A percentile compares a stretch with the other conserved stretches of the same genome.
Evolutionary conservation across 1,140 invertebrate genomes (phyloP).

Genomic region (Pinna nobilis): DNA sequence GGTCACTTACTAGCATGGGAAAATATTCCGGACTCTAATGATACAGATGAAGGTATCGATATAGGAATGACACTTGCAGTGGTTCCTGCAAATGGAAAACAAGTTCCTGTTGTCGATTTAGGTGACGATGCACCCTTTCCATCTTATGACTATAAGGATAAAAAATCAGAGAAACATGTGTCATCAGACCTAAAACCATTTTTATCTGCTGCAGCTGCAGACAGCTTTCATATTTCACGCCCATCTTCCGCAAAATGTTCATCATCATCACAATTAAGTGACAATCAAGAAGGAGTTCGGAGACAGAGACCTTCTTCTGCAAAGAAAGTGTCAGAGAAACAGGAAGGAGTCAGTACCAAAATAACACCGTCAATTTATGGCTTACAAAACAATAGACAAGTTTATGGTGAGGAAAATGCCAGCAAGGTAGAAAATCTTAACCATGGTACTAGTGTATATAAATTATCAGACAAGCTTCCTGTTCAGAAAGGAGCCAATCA

Average conservation of each 20-base stretch:
- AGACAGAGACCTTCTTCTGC: no score
- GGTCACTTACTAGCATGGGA: neutral
- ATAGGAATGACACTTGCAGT: slow-evolving; percentile 25
- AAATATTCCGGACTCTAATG: neutral
- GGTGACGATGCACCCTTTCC: slow-evolving; percentile 39
- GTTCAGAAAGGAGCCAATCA: neutral
- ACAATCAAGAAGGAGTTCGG: no score
- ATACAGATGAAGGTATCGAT: neutral
- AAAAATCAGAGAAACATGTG: slow-evolving; percentile 37
- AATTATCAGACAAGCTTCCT: neutral
- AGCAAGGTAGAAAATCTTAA: neutral
- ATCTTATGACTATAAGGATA: slow-evolving; percentile 29
- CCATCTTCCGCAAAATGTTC: slow-evolving; percentile 45
- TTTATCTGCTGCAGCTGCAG: neutral
- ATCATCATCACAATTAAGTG: no score
- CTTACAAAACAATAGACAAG: slow-evolving; percentile 47
- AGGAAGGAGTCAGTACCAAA: no score
- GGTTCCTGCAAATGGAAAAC: slow-evolving; percentile 35
- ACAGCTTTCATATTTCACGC: slow-evolving; percentile 23
- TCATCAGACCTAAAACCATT: slow-evolving; percentile 28
- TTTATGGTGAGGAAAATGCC: slow-evolving; percentile 55
- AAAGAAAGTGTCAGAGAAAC: no score
- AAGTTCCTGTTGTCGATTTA: slow-evolving; percentile 38
- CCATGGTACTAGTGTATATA: neutral
- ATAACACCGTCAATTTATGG: slow-evolving; percentile 59